Evolutionary conservation across 2,113 vertebrate genomes (phyloP).

Genomic region (Neodon shergylaensis): DNA sequence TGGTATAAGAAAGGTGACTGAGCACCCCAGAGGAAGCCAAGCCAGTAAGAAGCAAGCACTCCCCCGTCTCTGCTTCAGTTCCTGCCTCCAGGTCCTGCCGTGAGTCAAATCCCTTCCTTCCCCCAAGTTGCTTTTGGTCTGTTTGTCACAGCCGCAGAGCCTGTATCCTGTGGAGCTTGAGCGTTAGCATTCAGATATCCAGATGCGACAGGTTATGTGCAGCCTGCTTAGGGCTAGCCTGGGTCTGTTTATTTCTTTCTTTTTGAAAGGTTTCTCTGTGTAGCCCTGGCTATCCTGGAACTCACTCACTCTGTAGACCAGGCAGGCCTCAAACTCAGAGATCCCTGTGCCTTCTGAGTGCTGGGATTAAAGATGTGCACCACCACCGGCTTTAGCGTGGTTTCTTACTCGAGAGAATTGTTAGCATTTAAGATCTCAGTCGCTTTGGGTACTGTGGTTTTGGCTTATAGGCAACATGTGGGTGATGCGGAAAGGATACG

Average conservation of each 20-base stretch:
- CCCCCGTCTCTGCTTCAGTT: background rate
- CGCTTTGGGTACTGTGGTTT: background rate
- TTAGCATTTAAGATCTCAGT: background rate
- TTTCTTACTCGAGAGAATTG: background rate
- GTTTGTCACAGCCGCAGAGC: background rate
- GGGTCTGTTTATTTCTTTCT: background rate
- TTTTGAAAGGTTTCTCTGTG: background rate
- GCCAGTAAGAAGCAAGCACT: background rate
- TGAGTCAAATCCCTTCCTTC: background rate
- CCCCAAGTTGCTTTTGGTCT: background rate
- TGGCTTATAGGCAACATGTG: conserved; percentile 25
- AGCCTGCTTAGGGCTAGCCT: background rate
- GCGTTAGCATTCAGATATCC: conserved; percentile 13
- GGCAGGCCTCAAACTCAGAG: background rate
- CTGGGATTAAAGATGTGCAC: background rate
- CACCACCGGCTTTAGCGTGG: background rate
- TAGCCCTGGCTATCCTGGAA: background rate
- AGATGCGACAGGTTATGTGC: background rate
- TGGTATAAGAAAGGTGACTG: background rate
- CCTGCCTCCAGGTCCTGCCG: background rate
- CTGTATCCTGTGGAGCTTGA: background rate
- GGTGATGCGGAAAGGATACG: conserved; percentile 6
- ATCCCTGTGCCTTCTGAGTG: background rate
- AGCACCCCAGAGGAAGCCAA: background rate
- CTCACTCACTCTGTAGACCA: background rate